phyloP scores from a whole-genome alignment of 1,140 invertebrate species.

The Pseudomyrmex pallidus region DNA sequence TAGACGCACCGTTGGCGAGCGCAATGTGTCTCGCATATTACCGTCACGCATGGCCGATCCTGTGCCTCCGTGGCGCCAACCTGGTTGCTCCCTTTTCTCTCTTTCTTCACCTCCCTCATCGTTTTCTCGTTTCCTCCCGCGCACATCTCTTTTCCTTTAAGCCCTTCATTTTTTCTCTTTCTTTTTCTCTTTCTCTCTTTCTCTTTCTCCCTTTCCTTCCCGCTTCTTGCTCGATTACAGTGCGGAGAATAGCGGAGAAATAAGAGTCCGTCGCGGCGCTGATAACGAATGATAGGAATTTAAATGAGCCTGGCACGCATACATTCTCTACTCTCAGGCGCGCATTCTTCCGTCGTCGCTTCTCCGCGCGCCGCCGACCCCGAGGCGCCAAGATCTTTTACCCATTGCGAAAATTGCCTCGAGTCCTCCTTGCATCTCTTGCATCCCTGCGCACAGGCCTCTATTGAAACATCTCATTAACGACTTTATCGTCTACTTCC shows the following conservation, averaged over 20 bases:
- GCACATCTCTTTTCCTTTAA: neutral
- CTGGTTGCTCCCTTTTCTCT: constrained; percentile 54
- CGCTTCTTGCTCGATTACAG: constrained; percentile 42
- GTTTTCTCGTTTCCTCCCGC: constrained; percentile 27
- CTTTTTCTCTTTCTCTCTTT: neutral
- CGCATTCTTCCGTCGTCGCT: constrained; percentile 3
- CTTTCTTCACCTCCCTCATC: neutral
- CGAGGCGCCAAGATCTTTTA: constrained; percentile 20
- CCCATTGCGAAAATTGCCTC: constrained; percentile 30
- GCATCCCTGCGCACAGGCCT: neutral
- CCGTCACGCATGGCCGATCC: constrained; percentile 73
- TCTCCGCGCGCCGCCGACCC: neutral
- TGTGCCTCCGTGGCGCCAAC: constrained; percentile 67
- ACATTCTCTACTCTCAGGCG: constrained; percentile 7
- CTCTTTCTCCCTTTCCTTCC: neutral
- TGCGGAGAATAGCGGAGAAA: constrained; percentile 35
- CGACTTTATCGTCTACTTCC: constrained; percentile 51
- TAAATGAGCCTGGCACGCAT: constrained; percentile 35
- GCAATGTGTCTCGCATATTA: constrained; percentile 78
- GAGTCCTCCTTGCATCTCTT: constrained; percentile 17
- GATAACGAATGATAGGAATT: constrained; percentile 65
- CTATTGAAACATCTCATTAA: constrained; percentile 65
- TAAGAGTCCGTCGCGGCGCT: neutral
- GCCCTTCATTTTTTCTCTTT: neutral
- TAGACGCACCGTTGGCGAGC: constrained; percentile 74